A percentile compares a stretch with the other conserved stretches of the same genome.
phyloP scores from a whole-genome alignment of 2,797 vertebrate species.

The Sandelia bainsii region DNA sequence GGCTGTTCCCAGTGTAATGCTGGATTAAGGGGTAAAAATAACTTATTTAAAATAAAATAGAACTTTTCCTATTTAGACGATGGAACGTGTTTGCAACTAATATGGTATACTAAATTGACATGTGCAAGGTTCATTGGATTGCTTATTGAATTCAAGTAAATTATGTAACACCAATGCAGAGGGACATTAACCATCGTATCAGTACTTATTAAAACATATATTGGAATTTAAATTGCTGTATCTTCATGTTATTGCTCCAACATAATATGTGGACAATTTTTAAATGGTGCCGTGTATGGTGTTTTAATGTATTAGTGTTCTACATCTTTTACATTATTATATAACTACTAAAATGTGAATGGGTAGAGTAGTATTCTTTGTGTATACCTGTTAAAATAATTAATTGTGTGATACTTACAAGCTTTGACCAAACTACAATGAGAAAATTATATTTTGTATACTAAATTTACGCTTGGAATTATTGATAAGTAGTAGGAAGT shows the following conservation, averaged over 20 bases:
- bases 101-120: background rate
- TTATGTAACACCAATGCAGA: background rate
- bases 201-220: background rate
- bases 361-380: background rate
- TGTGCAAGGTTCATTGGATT: background rate
- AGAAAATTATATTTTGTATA: no score
- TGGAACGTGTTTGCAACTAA: background rate
- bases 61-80: background rate
- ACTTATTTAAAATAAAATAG: background rate
- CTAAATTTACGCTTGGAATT: no score
- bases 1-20: background rate
- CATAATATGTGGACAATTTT: background rate
- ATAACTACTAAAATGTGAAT: background rate
- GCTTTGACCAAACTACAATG: no score
- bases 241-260: background rate
- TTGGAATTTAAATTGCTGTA: background rate
- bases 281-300: background rate
- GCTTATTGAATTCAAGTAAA: background rate
- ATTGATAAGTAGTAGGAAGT: background rate
- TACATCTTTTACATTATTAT: background rate
- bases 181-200: background rate
- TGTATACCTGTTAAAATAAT: background rate
- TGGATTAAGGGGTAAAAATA: background rate
- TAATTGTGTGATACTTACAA: no score
- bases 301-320: slow-evolving; percentile 1